Percentiles rank a stretch among this genome's conserved stretches.
Conservation (phyloP, 2,113 vertebrate genomes). For the Chaetorhynchus papuensis region DNA sequence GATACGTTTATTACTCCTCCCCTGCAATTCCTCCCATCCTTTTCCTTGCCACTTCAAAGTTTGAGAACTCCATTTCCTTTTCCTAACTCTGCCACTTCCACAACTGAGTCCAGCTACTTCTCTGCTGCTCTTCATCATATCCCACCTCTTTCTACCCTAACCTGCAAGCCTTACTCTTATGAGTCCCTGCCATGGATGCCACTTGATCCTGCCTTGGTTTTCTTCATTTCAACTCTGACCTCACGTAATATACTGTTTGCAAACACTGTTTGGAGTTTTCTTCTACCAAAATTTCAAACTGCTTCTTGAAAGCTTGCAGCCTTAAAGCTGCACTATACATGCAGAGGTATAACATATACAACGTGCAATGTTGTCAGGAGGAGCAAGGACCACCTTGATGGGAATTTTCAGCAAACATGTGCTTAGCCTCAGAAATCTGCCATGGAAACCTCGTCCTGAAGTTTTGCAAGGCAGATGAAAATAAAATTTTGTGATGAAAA, state of each 20-base stretch:
- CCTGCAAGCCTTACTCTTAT: background rate
- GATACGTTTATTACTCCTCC: background rate
- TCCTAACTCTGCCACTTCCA: background rate
- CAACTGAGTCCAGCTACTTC: background rate
- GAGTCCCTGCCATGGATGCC: background rate
- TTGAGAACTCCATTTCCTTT: background rate
- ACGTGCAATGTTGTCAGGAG: background rate
- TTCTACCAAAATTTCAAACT: background rate
- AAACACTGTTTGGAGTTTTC: background rate
- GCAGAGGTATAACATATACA: background rate
- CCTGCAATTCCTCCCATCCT: background rate
- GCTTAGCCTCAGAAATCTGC: background rate
- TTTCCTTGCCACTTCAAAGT: background rate
- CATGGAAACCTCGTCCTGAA: background rate
- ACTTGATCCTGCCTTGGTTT: background rate
- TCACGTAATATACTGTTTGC: background rate
- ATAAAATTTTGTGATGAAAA: background rate
- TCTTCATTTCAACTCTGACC: background rate
- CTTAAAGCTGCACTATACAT: background rate
- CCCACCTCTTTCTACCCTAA: background rate
- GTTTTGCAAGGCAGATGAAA: conserved; percentile 12
- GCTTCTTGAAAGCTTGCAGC: background rate
- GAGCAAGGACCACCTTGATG: background rate
- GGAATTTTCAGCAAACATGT: background rate
- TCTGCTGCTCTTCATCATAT: background rate